Conservation (phyloP, 2,113 vertebrate species). For the Catharus bicknelli region DNA sequence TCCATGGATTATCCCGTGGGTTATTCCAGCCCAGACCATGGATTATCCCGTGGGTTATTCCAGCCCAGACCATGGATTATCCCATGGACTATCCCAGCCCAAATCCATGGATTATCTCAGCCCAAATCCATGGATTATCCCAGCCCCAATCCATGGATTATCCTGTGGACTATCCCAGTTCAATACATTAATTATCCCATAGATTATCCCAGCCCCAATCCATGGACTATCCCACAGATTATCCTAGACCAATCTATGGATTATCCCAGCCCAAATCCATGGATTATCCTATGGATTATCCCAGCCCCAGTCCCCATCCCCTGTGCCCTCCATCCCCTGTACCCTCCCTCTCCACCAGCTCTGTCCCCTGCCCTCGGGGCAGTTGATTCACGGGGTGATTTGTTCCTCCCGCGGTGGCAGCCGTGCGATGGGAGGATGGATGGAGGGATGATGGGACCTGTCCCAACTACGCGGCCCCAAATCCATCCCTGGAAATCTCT, state of each 20-base stretch:
- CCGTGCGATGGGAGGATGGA: conserved; percentile 82
- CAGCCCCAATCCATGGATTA: too few relatives aligned
- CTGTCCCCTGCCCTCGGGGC: conserved; percentile 61
- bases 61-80: too few relatives aligned
- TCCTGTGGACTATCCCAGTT: too few relatives aligned
- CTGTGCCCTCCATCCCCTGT: neutral
- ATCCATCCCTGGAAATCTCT: conserved; percentile 55
- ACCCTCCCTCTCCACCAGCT: conserved; percentile 19
- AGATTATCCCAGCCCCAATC: neutral
- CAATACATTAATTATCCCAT: too few relatives aligned
- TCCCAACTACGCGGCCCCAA: conserved; percentile 41
- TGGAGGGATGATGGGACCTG: conserved; percentile 10
- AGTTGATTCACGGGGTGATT: conserved; percentile 93
- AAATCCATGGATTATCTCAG: rapidly evolving
- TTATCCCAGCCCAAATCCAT: too few relatives aligned
- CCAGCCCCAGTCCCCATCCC: conserved; percentile 49
- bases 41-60: rapidly evolving
- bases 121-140: rapidly evolving
- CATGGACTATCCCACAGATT: too few relatives aligned
- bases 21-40: neutral
- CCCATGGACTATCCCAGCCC: too few relatives aligned
- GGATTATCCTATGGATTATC: neutral
- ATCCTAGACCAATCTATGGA: too few relatives aligned
- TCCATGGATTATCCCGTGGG: too few relatives aligned
- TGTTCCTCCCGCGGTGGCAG: conserved; percentile 76